Percentiles rank a stretch among this genome's conserved stretches.
These are phyloP conservation scores for Stegostoma tigrinum DNA, from an alignment of 2,113 vertebrate genomes.

Conservation along the genomic window DNA sequence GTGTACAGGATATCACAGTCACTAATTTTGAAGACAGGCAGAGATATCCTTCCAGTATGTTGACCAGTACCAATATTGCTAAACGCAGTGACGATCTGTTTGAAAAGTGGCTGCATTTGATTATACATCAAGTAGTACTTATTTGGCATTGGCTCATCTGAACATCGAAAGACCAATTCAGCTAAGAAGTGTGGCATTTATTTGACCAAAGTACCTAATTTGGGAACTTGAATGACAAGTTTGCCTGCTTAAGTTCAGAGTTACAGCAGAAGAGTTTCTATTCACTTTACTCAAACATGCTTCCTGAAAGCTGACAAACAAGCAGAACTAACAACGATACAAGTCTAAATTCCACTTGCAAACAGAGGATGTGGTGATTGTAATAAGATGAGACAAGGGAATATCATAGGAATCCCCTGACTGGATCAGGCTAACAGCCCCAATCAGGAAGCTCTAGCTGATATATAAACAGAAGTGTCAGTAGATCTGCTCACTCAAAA, in stretches of 20 bases:
- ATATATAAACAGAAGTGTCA: no score
- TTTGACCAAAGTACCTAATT: background rate
- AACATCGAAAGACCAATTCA: background rate
- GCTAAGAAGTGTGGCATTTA: background rate
- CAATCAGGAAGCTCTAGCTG: no score
- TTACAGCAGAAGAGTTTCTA: background rate
- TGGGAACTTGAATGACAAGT: background rate
- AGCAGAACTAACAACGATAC: background rate
- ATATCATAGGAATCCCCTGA: no score
- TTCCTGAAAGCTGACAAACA: background rate
- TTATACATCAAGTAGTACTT: background rate
- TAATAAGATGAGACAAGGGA: no score
- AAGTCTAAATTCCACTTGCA: background rate
- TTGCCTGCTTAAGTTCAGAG: background rate
- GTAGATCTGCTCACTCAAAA: no score
- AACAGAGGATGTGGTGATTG: background rate
- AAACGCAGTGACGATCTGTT: background rate
- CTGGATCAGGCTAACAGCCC: no score
- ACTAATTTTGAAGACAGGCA: background rate
- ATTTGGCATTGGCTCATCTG: background rate
- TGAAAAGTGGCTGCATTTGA: background rate
- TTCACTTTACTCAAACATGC: background rate
- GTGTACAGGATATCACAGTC: background rate
- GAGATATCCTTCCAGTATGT: background rate
- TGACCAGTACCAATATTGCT: background rate